Base-by-base conservation (phyloP, 2,797 vertebrate species). In the Lycodopsis pacificus region DNA sequence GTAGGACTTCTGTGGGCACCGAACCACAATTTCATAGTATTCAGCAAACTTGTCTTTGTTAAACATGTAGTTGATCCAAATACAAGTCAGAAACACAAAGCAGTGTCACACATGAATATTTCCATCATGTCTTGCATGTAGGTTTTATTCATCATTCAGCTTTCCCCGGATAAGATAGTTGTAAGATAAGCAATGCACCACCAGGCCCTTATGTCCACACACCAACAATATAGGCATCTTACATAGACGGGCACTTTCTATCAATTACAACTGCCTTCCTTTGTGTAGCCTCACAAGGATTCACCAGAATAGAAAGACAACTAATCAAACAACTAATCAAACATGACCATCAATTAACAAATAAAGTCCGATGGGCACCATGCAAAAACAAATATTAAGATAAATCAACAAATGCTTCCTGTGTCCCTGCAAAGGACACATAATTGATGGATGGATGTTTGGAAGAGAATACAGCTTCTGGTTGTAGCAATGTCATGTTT, bases 41-140 rank as follows among this genome's bases (percentile, higher is more conserved):
- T 65, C 32, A 7, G 32, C 32, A 32, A 32, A 7, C 32, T 7
- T 65, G 53, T 67, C 71, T 67, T 73, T 74, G 32, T 71, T 42
- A 73, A 69, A 73, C 32, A 34, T 65, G 38, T 38, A 73, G 38
- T 27, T 42, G 27, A 82, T 57, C 46, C 49, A 53, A 19, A 32
- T 36, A 36, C 8, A 44, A 10, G 36, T 73, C 25, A 25, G 5
- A 13, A 44, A 68, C 13, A 8, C 19, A 54, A 59, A 62, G 22
- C 19, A 66, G 10, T 61, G 13, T 13, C 3, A 30, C 27, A 49
- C 0, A 14, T 72, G 20, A 71, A 71, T 34, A 44, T 76, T 70
- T 58, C 7, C 40, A 27, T 65, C 22, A 38, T 40, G 66, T 65
- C 57, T 49, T 9, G 32, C 44, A 27, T 57, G 22, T 38, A 54